Evolutionary conservation across 2,888 invertebrate genomes (phyloP).

Genomic region (Stenoptilia bipunctidactyla): DNA sequence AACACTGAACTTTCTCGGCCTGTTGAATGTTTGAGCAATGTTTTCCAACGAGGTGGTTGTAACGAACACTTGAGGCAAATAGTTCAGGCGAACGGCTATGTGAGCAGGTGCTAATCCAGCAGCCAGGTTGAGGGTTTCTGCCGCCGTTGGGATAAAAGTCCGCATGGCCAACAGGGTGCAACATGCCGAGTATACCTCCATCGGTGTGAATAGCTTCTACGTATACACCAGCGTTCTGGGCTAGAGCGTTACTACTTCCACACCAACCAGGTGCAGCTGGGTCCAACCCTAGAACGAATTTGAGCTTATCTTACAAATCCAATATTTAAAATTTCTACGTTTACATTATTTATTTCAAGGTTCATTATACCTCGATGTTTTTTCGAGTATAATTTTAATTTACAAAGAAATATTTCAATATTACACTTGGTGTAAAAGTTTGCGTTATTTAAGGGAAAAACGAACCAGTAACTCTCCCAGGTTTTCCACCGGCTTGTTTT

Average conservation of each 20-base stretch:
- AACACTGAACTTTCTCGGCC: slow-evolving; percentile 28
- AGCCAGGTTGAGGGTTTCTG: slow-evolving; percentile 43
- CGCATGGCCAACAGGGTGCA: slow-evolving; percentile 30
- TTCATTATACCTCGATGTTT: background rate
- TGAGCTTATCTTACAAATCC: too few relatives aligned
- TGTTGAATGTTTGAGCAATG: slow-evolving; percentile 28
- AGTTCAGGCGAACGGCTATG: slow-evolving; percentile 36
- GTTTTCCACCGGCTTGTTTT: slow-evolving; percentile 25
- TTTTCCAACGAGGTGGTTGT: slow-evolving; percentile 32
- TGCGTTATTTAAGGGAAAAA: background rate
- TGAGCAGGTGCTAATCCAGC: slow-evolving; percentile 36
- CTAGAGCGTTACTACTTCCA: slow-evolving; percentile 31
- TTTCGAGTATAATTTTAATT: background rate
- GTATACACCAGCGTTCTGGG: slow-evolving; percentile 28
- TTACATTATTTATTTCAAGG: too few relatives aligned
- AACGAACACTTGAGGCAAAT: slow-evolving; percentile 35
- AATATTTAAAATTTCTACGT: too few relatives aligned
- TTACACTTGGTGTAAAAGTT: too few relatives aligned
- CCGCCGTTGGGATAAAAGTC: slow-evolving; percentile 59
- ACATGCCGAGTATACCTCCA: slow-evolving; percentile 39
- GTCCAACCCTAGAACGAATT: slow-evolving; percentile 46
- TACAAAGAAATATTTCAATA: background rate
- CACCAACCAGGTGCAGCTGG: slow-evolving; percentile 47
- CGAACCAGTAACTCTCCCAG: slow-evolving; percentile 40
- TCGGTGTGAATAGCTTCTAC: slow-evolving; percentile 55